phyloP scores from a whole-genome alignment of 1,140 invertebrate species.

The Pseudomyrmex cubaensis region DNA sequence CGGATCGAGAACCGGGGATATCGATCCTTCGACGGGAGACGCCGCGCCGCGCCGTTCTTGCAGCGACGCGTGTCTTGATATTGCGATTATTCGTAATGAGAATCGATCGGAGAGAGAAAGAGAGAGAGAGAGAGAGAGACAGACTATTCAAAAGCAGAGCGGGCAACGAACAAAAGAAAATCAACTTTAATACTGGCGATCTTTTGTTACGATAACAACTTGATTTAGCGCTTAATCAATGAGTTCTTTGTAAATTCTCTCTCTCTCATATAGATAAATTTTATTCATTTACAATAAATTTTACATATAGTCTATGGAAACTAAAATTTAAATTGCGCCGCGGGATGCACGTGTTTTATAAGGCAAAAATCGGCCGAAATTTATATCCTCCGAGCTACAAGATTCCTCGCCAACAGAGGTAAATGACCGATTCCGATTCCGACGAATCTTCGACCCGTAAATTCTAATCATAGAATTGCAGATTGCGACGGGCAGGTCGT shows the following conservation, averaged over 20 bases:
- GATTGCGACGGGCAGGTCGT: conserved; percentile 25
- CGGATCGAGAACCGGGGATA: neutral
- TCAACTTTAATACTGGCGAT: conserved; percentile 8
- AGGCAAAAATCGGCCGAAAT: conserved; percentile 29
- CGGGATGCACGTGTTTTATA: neutral
- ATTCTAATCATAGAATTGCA: conserved; percentile 60
- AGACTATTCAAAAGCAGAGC: neutral
- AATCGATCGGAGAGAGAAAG: conserved; percentile 1
- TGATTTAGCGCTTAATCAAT: conserved; percentile 17
- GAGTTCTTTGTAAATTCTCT: neutral
- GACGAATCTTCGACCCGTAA: conserved; percentile 51
- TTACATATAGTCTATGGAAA: too few species aligned
- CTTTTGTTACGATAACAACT: neutral
- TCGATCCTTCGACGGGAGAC: conserved; percentile 37
- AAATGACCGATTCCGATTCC: conserved; percentile 42
- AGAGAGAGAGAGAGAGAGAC: neutral
- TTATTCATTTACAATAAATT: too few species aligned
- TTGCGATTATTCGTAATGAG: conserved; percentile 46
- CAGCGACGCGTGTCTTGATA: conserved; percentile 37
- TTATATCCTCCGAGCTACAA: neutral
- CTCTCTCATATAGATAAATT: neutral
- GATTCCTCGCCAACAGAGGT: conserved; percentile 14
- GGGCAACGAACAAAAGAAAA: neutral
- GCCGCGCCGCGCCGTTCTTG: neutral
- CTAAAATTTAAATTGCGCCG: neutral